Evolutionary conservation across 2,797 vertebrate genomes (phyloP).

Genomic region (Gallinago nigripennis): DNA sequence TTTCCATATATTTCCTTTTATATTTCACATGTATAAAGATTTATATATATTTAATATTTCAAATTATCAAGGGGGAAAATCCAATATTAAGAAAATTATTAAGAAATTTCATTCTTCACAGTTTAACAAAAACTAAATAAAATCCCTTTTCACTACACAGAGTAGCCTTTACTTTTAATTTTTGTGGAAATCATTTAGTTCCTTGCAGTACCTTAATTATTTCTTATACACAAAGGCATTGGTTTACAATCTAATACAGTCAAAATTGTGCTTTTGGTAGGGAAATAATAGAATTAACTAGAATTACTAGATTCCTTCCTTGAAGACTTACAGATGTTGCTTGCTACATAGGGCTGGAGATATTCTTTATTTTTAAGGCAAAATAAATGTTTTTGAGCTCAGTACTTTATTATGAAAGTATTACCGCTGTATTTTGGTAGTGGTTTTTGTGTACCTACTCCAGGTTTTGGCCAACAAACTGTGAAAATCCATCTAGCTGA

Average conservation of each 20-base stretch:
- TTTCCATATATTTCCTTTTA: not conserved
- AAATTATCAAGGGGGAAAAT: not conserved
- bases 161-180: not conserved
- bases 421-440: not conserved
- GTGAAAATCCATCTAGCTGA: not conserved
- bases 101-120: not conserved
- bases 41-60: not conserved
- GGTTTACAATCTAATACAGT: not conserved
- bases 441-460: not conserved
- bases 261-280: not conserved
- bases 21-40: not conserved
- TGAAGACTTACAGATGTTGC: slow-evolving; percentile 22
- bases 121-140: not conserved
- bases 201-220: not conserved
- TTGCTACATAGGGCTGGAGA: not conserved
- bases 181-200: not conserved
- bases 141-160: not conserved
- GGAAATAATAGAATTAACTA: not conserved
- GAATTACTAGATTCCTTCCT: not conserved
- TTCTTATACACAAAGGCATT: slow-evolving; percentile 11
- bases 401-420: not conserved
- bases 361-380: not conserved
- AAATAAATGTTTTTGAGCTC: not conserved
- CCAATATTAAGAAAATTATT: not conserved
- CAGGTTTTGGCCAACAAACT: not conserved